Evolutionary conservation across 1,140 invertebrate species (phyloP), one percentile per base, ranked within the genome.

Genomic region (Diorhabda sublineata): DNA sequence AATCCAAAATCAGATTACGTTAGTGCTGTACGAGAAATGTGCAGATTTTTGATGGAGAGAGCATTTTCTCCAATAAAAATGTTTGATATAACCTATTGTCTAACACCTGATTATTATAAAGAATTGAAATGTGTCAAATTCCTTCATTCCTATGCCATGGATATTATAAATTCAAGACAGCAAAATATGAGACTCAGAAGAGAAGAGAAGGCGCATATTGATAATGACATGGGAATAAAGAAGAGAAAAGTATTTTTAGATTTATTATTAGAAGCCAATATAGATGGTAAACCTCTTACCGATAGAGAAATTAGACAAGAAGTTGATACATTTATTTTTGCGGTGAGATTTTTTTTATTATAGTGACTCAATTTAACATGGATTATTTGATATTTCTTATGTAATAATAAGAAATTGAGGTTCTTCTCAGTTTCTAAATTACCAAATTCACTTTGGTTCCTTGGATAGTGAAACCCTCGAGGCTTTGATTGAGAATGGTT

Each of bases 311-410:
- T 94, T 62, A 83, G 89, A 62, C 91, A 94, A 78, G 92, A 94
- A 84, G 91, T 93, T 6, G 92, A 94, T 76, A 94, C 92, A 6
- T 94, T 94, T 75, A 93, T 91, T 87, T 92, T 92, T 80, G 90
- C 90, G 84, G 90, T 90, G 63, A 71, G 73, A 67, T 8, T 26
- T 26, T 26, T 26, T 26, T 26, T 26, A 26, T 26, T 26, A 26
- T 26, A 26, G 26, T 26, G 26, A 26, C 26, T 26, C 1, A 26
- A 26, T 26, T 26, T 26, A 26, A 26, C 26, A 26, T 26, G 26
- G 26, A 26, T 26, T 2, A 26, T 26, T 26, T 26, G 26, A 26
- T 26, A 26, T 26, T 26, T 26, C 26, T 26, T 2, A 26, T 26
- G 26, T 26, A 26, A 26, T 26, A 26, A 26, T 26, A 26, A 26